A percentile compares a stretch with the other conserved stretches of the same genome.
phyloP scores from a whole-genome alignment of 1,140 invertebrate species.

The Schmidtea mediterranea region DNA sequence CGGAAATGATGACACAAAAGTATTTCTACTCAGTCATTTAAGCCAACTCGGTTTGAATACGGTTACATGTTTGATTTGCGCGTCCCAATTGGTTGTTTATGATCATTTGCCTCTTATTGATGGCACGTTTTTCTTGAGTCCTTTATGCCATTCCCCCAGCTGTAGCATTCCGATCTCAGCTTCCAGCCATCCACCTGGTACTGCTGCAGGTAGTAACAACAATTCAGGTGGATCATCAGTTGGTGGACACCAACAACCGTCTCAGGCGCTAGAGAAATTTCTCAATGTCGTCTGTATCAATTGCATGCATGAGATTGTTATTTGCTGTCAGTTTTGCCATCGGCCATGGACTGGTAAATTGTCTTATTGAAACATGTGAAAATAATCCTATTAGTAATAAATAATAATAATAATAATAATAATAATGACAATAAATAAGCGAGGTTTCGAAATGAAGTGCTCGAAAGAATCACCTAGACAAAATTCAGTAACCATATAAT shows the following conservation, averaged over 20 bases:
- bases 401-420: too few relatives aligned
- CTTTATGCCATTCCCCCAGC: conserved; percentile 20
- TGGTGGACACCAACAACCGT: too few relatives aligned
- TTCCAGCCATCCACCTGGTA: neutral
- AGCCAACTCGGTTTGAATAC: conserved; percentile 48
- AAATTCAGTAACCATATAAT: too few relatives aligned
- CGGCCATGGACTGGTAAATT: conserved; percentile 60
- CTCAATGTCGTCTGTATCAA: conserved; percentile 72
- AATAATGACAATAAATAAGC: too few relatives aligned
- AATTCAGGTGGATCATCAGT: neutral
- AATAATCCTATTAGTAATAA: too few relatives aligned
- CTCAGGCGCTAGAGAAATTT: neutral
- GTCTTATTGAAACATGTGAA: too few relatives aligned
- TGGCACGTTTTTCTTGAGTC: conserved; percentile 82
- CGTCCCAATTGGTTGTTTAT: conserved; percentile 59
- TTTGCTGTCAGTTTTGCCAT: conserved; percentile 32
- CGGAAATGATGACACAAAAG: conserved; percentile 77
- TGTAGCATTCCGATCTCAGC: neutral
- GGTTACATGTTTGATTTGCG: conserved; percentile 48
- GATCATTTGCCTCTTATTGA: conserved; percentile 83
- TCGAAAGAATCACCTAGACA: too few relatives aligned
- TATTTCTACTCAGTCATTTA: conserved; percentile 63
- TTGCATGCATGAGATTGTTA: conserved; percentile 25
- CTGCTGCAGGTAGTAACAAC: neutral
- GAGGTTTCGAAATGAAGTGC: too few relatives aligned